Evolutionary conservation across 2,113 vertebrate genomes (phyloP).

Genomic region (Microtus pennsylvanicus): DNA sequence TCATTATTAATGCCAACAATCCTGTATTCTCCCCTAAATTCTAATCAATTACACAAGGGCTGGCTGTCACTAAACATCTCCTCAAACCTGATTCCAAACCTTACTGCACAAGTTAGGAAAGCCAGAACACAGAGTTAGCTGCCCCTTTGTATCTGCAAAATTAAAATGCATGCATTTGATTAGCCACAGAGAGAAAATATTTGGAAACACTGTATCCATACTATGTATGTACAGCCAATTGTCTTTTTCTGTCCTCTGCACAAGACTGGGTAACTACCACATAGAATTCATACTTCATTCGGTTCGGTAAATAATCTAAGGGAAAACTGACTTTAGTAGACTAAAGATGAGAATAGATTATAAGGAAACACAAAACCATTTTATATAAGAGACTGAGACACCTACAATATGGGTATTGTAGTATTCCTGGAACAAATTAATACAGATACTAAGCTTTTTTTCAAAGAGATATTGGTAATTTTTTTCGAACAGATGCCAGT

Average conservation of each 20-base stretch:
- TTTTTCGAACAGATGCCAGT: not conserved
- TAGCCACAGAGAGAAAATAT: not conserved
- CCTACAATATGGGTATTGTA: not conserved
- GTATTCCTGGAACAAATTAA: not conserved
- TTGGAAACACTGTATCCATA: not conserved
- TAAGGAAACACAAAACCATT: not conserved
- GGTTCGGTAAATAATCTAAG: fast-evolving
- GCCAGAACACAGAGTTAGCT: not conserved
- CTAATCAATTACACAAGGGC: too few relatives aligned
- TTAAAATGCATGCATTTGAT: not conserved
- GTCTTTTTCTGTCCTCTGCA: not conserved
- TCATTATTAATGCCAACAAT: too few relatives aligned
- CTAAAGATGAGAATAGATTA: not conserved
- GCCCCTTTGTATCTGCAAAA: not conserved
- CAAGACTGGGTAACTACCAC: not conserved
- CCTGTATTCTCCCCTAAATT: too few relatives aligned
- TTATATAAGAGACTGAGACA: not conserved
- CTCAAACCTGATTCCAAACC: conserved; percentile 23
- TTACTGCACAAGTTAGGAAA: not conserved
- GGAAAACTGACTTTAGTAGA: not conserved
- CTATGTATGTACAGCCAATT: not conserved
- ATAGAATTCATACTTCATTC: not conserved
- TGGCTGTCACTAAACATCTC: not conserved
- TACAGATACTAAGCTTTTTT: not conserved
- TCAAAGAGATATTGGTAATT: not conserved